These are phyloP conservation scores for Drosophila paracracens DNA, from an alignment of 2,888 invertebrate genomes.

Conservation along the genomic window DNA sequence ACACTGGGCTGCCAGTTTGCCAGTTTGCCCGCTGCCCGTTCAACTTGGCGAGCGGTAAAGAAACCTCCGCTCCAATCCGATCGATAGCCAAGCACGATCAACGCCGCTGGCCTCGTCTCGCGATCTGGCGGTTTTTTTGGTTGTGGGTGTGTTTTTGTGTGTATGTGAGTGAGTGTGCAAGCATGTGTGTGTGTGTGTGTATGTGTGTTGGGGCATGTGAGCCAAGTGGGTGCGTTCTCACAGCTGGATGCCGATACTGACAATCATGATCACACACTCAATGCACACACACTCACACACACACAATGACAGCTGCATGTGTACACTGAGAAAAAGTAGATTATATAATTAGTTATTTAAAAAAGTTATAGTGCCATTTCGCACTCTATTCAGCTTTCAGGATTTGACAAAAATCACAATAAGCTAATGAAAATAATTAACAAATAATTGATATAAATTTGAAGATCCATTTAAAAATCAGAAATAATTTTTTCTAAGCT, in stretches of 20 bases:
- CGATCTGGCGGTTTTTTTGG: slow-evolving; percentile 33
- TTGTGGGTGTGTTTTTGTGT: slow-evolving; percentile 47
- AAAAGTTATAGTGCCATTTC: neutral
- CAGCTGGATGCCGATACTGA: slow-evolving; percentile 72
- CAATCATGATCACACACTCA: slow-evolving; percentile 57
- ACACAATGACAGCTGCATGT: slow-evolving; percentile 55
- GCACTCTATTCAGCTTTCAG: neutral
- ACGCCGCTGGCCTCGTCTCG: slow-evolving; percentile 69
- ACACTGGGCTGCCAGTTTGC: slow-evolving; percentile 51
- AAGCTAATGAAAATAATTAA: neutral
- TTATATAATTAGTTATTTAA: too few species aligned
- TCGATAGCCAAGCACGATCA: slow-evolving; percentile 58
- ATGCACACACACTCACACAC: slow-evolving; percentile 30
- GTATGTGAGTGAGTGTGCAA: slow-evolving; percentile 23
- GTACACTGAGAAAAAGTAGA: slow-evolving; percentile 24
- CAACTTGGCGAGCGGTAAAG: neutral
- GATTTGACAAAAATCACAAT: neutral
- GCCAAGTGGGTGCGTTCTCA: slow-evolving; percentile 79
- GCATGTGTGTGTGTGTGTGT: slow-evolving; percentile 15
- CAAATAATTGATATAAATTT: neutral
- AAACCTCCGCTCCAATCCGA: slow-evolving; percentile 20
- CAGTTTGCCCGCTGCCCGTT: slow-evolving; percentile 16
- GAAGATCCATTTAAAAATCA: too few species aligned
- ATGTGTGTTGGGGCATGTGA: slow-evolving; percentile 31
- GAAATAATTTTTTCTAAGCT: too few species aligned